These are phyloP conservation scores for Orycteropus afer DNA, from an alignment of 2,113 vertebrate genomes.

Conservation along the genomic window DNA sequence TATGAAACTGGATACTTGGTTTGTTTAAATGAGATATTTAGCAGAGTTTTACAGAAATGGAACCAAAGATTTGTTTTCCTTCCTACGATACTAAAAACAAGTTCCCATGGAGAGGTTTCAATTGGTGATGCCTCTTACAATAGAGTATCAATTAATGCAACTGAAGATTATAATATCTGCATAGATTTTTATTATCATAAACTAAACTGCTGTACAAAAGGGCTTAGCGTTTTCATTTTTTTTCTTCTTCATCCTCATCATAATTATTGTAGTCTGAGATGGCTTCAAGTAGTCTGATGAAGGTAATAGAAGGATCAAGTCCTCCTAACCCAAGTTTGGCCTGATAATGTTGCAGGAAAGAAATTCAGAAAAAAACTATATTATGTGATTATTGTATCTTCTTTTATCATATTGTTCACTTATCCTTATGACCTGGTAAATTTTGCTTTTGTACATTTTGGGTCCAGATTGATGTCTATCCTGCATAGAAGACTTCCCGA, in stretches of 20 bases:
- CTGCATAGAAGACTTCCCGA: neutral
- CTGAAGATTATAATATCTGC: neutral
- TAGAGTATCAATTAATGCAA: neutral
- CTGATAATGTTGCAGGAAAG: neutral
- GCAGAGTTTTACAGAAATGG: neutral
- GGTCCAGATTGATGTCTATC: neutral
- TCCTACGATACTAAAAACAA: neutral
- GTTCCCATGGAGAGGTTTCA: neutral
- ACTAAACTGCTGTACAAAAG: neutral
- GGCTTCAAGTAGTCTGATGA: neutral
- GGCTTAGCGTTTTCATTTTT: constrained; percentile 29
- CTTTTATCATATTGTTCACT: neutral
- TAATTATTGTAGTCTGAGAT: neutral
- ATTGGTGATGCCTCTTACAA: neutral
- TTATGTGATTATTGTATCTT: neutral
- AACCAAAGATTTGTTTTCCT: neutral
- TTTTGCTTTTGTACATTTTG: neutral
- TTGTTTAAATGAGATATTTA: neutral
- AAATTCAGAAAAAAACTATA: neutral
- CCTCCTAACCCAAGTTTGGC: neutral
- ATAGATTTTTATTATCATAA: neutral
- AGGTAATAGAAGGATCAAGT: neutral
- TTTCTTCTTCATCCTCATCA: neutral
- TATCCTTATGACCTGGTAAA: neutral
- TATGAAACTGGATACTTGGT: neutral